Percentiles rank a stretch among this genome's conserved stretches.
These are phyloP conservation scores for Sogatella furcifera DNA, from an alignment of 1,140 invertebrate species.

Conservation along the genomic window DNA sequence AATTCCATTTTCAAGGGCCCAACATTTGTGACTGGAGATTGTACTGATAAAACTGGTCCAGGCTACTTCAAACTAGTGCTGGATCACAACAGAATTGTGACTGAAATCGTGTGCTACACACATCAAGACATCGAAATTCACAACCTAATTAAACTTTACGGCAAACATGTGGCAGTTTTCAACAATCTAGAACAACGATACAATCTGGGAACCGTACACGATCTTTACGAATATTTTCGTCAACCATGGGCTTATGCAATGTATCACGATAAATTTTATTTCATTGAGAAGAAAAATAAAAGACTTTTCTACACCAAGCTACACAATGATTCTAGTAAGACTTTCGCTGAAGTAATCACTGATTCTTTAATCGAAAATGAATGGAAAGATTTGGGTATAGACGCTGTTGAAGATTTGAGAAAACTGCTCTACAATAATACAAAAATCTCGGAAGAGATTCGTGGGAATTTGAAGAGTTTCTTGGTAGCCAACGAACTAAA, in stretches of 20 bases:
- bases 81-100: slow-evolving; percentile 39
- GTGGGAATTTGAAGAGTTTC: too few relatives aligned
- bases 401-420: too few relatives aligned
- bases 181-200: slow-evolving; percentile 45
- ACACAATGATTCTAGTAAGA: too few relatives aligned
- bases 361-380: too few relatives aligned
- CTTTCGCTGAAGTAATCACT: too few relatives aligned
- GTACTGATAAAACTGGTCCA: slow-evolving; percentile 27
- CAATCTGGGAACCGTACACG: slow-evolving; percentile 39
- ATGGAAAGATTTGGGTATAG: too few relatives aligned
- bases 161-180: slow-evolving; percentile 48
- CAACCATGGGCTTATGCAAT: slow-evolving; percentile 43
- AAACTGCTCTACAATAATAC: too few relatives aligned
- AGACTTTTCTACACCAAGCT: too few relatives aligned
- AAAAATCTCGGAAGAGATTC: too few relatives aligned
- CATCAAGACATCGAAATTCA: slow-evolving; percentile 39
- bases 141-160: slow-evolving; percentile 42
- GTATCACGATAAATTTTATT: neutral
- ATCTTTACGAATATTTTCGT: slow-evolving; percentile 48
- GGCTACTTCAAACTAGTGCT: slow-evolving; percentile 47
- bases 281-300: too few relatives aligned
- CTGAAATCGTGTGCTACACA: slow-evolving; percentile 44
- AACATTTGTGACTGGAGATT: slow-evolving; percentile 35
- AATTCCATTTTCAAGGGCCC: slow-evolving; percentile 29
- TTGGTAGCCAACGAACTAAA: too few relatives aligned